These are phyloP conservation scores for Lepisosteus osseus DNA, from an alignment of 2,113 vertebrate species.

Conservation along the genomic window DNA sequence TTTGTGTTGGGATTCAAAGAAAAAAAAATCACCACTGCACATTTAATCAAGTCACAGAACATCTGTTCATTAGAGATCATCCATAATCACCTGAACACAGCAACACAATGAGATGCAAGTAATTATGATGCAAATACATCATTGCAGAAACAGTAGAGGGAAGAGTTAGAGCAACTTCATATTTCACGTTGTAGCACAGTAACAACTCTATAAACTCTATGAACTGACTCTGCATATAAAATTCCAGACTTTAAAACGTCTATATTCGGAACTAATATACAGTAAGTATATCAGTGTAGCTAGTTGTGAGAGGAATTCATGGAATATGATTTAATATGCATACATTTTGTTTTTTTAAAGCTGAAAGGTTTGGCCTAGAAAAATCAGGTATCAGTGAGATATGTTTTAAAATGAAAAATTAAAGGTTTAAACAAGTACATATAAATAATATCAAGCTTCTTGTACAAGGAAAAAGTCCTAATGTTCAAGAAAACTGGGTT, in stretches of 20 bases:
- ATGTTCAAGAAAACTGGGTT: no score
- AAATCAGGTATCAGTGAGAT: no score
- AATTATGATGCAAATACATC: background rate
- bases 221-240: background rate
- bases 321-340: no score
- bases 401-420: no score
- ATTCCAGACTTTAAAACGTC: background rate
- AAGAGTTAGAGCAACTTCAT: background rate
- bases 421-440: no score
- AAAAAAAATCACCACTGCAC: background rate
- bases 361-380: no score
- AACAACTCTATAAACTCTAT: background rate
- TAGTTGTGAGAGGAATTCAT: no score
- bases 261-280: no score
- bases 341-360: no score
- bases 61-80: slow-evolving; percentile 1
- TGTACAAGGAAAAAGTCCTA: no score
- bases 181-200: background rate
- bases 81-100: background rate
- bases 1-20: background rate
- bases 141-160: background rate
- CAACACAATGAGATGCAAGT: background rate
- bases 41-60: background rate
- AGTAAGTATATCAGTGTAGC: no score
- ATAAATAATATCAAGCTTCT: no score